Base-by-base conservation (phyloP, 2,113 vertebrate species). In the Columbina picui region DNA sequence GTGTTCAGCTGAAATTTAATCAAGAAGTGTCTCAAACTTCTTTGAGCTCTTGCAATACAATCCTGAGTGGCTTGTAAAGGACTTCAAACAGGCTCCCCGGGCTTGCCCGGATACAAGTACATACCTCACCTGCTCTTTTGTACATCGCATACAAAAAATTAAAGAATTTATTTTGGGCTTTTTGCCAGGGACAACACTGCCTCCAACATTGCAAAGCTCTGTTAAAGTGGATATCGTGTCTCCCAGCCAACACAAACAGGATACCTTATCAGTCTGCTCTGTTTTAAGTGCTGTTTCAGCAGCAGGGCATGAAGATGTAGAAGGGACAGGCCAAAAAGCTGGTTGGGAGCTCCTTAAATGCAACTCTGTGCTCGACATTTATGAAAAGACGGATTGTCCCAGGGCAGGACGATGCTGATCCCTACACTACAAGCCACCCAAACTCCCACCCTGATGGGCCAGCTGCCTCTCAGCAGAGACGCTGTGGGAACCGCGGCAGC, bases 1-100 rank as follows among this genome's bases (percentile, higher is more conserved):
- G 79, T 89, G 95, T 65, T 95, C 85, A 65, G 84, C 91, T 95
- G 96, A 96, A 97, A 97, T 96, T 96, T 82, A 97, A 97, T 97
- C 96, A 95, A 90, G 83, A 91, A 96, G 90, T 43, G 77, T 94
- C 95, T 96, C 96, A 75, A 92, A 93, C 82, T 82, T 74, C 80
- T 96, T 95, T 96, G 85, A 97, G 76, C 87, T 90, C 89, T 39
- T 91, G 96, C 94, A 97, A 97, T 81, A 93, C 89, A 96, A 97
- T 96, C 94, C 94, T 32, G 67, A 96, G 64, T 61, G 90, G 80
- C 73, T 93, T 96, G 94, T 87, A 96, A 95, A 95, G 81, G 95
- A 96, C 94, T 95, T 97, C 92, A 96, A 84, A 94, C 70, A 92
- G 64, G 80, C 93, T 95, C 94, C 81, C 91, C 1, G 5, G 90